These are phyloP conservation scores for Scrobipalpa atriplicella DNA, from an alignment of 2,888 invertebrate species.

Conservation along the genomic window DNA sequence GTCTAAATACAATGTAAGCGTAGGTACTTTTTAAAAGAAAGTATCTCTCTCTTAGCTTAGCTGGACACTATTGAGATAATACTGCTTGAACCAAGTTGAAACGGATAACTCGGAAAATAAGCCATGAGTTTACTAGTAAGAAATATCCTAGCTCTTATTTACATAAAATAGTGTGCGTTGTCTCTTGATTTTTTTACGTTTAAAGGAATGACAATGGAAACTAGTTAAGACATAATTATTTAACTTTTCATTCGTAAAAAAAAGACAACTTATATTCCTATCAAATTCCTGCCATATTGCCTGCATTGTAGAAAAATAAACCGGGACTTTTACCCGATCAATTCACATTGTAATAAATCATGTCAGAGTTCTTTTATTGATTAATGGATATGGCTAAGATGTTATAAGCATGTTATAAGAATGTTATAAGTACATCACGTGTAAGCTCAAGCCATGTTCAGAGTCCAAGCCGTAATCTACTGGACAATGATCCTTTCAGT, in stretches of 20 bases:
- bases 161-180: too few relatives aligned
- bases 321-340: constrained; percentile 7
- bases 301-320: constrained; percentile 31
- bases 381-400: constrained; percentile 20
- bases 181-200: too few relatives aligned
- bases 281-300: too few relatives aligned
- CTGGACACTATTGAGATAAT: constrained; percentile 10
- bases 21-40: not conserved
- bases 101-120: too few relatives aligned
- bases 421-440: constrained; percentile 23
- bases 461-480: constrained; percentile 8
- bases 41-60: constrained; percentile 1
- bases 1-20: constrained; percentile 2
- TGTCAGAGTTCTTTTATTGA: constrained; percentile 21
- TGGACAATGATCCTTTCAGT: constrained; percentile 25
- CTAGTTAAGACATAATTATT: too few relatives aligned
- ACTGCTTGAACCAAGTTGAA: not conserved
- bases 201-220: too few relatives aligned
- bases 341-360: constrained; percentile 23
- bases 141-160: too few relatives aligned
- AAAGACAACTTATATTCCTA: too few relatives aligned
- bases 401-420: constrained; percentile 16
- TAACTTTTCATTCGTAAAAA: too few relatives aligned
- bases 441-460: constrained; percentile 35
- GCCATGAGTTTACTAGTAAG: too few relatives aligned